Conservation (phyloP, 2,888 invertebrate species). For the Incurvaria masculella region DNA sequence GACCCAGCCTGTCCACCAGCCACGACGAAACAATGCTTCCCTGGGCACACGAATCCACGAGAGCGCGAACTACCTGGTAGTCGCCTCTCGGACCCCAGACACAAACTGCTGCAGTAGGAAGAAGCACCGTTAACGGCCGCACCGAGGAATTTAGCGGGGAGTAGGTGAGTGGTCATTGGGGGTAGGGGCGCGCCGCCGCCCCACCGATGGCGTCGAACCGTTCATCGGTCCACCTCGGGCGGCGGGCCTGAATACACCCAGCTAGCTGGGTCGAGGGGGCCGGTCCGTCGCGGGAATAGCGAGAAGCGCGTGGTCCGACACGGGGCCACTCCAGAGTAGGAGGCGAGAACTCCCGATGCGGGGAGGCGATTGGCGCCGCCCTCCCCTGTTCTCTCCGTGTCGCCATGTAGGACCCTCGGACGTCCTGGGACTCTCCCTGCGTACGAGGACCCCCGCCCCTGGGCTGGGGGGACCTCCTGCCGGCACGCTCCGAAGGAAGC, state of each 20-base stretch:
- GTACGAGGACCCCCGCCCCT: background rate
- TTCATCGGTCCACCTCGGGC: background rate
- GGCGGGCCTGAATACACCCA: background rate
- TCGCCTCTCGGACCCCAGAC: background rate
- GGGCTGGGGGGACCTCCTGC: background rate
- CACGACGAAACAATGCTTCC: background rate
- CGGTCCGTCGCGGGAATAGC: no score
- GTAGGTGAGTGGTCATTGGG: background rate
- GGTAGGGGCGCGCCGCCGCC: background rate
- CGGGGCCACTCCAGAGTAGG: background rate
- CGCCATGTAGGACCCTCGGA: no score
- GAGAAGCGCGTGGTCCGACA: background rate
- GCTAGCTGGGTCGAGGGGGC: background rate
- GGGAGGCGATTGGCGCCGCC: background rate
- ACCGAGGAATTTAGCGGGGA: background rate
- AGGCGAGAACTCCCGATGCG: background rate
- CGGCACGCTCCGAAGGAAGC: background rate
- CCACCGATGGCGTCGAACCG: no score
- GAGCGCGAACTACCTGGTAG: background rate
- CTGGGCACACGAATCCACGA: background rate
- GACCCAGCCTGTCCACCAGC: background rate
- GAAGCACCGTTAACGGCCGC: background rate
- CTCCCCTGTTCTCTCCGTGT: no score
- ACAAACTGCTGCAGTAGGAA: background rate
- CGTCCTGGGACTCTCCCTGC: background rate